Conservation (phyloP, 2,888 invertebrate genomes). For the Tipula vernalis region DNA sequence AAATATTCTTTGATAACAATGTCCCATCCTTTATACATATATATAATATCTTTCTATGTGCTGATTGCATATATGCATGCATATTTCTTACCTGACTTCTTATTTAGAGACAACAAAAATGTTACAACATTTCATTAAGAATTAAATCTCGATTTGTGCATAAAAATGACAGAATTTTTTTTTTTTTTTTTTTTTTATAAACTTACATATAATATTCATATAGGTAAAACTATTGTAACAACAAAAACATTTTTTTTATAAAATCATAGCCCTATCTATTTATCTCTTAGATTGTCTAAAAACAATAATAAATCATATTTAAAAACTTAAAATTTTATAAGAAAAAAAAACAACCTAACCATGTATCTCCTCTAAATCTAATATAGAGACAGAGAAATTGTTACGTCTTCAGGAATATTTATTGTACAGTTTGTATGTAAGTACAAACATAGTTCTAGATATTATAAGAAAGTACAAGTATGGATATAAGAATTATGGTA, state of each 20-base stretch:
- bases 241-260: not conserved
- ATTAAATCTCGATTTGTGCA: not conserved
- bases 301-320: not conserved
- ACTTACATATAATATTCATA: not conserved
- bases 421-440: not conserved
- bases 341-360: not conserved
- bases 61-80: not conserved
- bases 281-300: not conserved
- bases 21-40: not conserved
- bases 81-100: not conserved
- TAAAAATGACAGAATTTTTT: not conserved
- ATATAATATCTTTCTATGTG: not conserved
- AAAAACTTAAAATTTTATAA: not conserved
- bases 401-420: not conserved
- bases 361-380: not conserved
- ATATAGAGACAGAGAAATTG: not conserved
- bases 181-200: not conserved
- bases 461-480: not conserved
- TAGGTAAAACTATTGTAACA: not conserved
- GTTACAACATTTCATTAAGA: not conserved
- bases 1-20: not conserved
- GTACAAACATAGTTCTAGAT: not conserved
- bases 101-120: not conserved
- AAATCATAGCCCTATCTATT: not conserved
- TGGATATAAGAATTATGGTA: not conserved